These are phyloP conservation scores for Decapterus maruadsi DNA, from an alignment of 2,797 vertebrate genomes.

Conservation along the genomic window DNA sequence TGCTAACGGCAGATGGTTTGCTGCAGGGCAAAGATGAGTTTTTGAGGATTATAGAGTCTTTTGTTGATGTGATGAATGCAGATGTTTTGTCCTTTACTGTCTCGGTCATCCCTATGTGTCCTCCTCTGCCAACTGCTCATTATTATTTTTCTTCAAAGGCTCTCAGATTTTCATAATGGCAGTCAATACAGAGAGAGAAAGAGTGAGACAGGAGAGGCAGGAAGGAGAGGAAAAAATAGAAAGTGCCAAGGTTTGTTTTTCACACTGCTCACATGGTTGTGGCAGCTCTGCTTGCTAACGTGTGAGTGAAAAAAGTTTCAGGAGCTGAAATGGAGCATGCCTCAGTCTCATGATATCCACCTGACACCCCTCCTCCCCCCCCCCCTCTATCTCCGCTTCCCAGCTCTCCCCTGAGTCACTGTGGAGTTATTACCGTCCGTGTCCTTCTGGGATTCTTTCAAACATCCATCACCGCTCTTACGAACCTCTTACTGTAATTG, in stretches of 20 bases:
- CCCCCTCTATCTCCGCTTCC: slow-evolving; percentile 39
- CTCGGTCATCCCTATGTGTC: slow-evolving; percentile 43
- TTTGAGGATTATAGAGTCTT: slow-evolving; percentile 63
- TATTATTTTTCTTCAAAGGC: slow-evolving; percentile 39
- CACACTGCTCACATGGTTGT: slow-evolving; percentile 65
- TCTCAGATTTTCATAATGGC: slow-evolving; percentile 43
- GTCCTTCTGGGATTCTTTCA: slow-evolving; percentile 69
- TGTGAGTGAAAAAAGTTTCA: slow-evolving; percentile 74
- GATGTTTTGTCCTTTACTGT: slow-evolving; percentile 68
- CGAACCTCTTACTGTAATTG: slow-evolving; percentile 75
- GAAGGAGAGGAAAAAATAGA: slow-evolving; percentile 20
- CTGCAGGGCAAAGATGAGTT: slow-evolving; percentile 67
- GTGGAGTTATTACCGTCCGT: slow-evolving; percentile 70
- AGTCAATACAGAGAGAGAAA: slow-evolving; percentile 25
- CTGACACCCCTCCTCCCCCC: slow-evolving; percentile 69
- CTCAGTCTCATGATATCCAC: slow-evolving; percentile 86
- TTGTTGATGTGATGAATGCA: slow-evolving; percentile 71
- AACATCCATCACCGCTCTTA: slow-evolving; percentile 67
- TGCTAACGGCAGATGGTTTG: slow-evolving; percentile 76
- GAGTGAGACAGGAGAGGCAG: neutral
- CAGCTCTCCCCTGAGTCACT: slow-evolving; percentile 61
- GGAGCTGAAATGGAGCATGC: slow-evolving; percentile 72
- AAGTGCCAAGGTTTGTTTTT: slow-evolving; percentile 63
- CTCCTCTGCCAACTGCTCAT: slow-evolving; percentile 57
- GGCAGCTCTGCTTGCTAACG: slow-evolving; percentile 46